phyloP scores from a whole-genome alignment of 2,113 vertebrate species.

The Cololabis saira region DNA sequence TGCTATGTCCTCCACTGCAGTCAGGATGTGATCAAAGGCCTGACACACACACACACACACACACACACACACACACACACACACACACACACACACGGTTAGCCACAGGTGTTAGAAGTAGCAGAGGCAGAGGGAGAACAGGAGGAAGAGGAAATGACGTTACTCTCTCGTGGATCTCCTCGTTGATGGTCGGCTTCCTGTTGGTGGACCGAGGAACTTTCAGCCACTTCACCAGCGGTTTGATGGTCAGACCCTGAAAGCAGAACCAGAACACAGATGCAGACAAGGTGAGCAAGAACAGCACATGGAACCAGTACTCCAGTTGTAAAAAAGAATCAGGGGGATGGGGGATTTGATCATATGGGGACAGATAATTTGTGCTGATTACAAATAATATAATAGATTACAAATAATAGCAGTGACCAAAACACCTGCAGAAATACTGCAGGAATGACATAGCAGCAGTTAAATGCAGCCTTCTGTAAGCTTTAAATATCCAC shows the following conservation, averaged over 20 bases:
- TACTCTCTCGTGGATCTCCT: conserved; percentile 96
- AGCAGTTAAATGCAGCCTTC: too few relatives aligned
- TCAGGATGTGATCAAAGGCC: conserved; percentile 97
- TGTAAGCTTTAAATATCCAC: too few relatives aligned
- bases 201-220: conserved; percentile 94
- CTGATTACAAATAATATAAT: too few relatives aligned
- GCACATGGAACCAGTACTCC: too few relatives aligned
- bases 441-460: too few relatives aligned
- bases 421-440: too few relatives aligned
- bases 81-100: neutral
- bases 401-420: too few relatives aligned
- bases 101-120: neutral
- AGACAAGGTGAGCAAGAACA: too few relatives aligned
- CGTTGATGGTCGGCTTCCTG: conserved; percentile 94
- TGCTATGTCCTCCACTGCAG: conserved; percentile 95
- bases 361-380: too few relatives aligned
- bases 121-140: neutral
- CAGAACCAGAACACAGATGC: neutral
- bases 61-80: neutral
- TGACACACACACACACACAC: conserved; percentile 27
- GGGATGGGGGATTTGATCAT: too few relatives aligned
- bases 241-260: conserved; percentile 94
- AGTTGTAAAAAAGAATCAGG: too few relatives aligned
- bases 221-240: conserved; percentile 95
- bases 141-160: conserved; percentile 35